These are phyloP conservation scores for Drosophila neutralis DNA, from an alignment of 2,888 invertebrate species.

Conservation along the genomic window DNA sequence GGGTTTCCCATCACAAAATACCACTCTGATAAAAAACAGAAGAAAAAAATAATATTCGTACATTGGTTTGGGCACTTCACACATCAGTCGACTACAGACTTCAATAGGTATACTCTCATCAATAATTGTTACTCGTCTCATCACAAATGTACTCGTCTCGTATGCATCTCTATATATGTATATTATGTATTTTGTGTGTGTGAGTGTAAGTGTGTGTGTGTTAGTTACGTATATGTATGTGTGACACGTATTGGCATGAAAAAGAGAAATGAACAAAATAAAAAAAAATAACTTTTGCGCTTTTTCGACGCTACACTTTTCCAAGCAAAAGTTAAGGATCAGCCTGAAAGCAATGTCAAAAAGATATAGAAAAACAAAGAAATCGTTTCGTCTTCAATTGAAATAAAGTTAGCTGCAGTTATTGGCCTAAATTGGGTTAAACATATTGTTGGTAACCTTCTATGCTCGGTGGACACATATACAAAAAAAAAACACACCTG, in stretches of 20 bases:
- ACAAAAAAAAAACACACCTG: constrained; percentile 20
- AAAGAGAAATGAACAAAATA: neutral
- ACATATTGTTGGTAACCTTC: constrained; percentile 58
- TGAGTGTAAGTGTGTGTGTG: constrained; percentile 26
- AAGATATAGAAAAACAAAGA: neutral
- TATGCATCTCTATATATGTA: neutral
- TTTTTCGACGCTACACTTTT: constrained; percentile 74
- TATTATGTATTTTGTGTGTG: constrained; percentile 15
- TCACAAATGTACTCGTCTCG: constrained; percentile 14
- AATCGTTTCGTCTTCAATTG: constrained; percentile 73
- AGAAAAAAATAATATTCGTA: neutral
- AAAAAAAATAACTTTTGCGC: constrained; percentile 55
- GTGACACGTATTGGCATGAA: constrained; percentile 48
- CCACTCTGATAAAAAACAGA: neutral
- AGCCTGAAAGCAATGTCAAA: constrained; percentile 1
- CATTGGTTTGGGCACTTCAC: constrained; percentile 6
- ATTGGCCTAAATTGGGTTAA: constrained; percentile 50
- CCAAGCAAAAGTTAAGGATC: constrained; percentile 13
- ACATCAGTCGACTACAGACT: neutral
- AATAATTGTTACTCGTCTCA: constrained; percentile 2
- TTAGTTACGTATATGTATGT: constrained; percentile 33
- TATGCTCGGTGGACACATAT: constrained; percentile 67
- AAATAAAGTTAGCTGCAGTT: constrained; percentile 65
- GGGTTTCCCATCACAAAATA: constrained; percentile 2
- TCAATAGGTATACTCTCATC: constrained; percentile 5